Conservation (phyloP, 1,140 invertebrate genomes). For the Neodiprion lecontei region DNA sequence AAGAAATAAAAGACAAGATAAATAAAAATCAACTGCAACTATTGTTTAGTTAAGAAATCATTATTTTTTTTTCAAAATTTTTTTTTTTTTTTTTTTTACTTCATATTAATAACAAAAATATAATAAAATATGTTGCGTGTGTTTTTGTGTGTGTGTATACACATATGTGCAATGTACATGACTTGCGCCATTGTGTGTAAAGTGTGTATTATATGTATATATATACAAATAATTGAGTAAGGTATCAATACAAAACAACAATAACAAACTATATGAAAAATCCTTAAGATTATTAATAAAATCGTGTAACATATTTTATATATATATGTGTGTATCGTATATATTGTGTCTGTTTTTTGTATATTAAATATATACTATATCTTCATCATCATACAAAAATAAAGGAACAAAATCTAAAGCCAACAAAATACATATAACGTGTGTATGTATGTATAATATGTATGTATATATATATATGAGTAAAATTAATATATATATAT, state of each 20-base stretch:
- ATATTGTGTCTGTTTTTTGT: conserved; percentile 22
- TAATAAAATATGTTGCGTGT: conserved; percentile 23
- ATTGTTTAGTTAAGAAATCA: conserved; percentile 13
- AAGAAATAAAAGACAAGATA: conserved; percentile 1
- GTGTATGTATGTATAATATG: too few relatives aligned
- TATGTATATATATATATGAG: conserved; percentile 13
- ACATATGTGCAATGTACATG: conserved; percentile 35
- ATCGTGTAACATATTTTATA: conserved; percentile 6
- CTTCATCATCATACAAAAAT: conserved; percentile 46
- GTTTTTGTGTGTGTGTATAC: conserved; percentile 26
- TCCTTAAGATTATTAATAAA: conserved; percentile 35
- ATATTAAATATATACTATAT: conserved; percentile 19
- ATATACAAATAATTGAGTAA: conserved; percentile 38
- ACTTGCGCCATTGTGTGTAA: conserved; percentile 19
- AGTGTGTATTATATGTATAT: conserved; percentile 30
- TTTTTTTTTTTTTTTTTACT: conserved; percentile 15
- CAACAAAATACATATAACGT: conserved; percentile 46
- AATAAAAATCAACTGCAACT: conserved; percentile 39
- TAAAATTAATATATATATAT: conserved; percentile 22
- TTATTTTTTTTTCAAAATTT: background rate
- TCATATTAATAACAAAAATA: conserved; percentile 9
- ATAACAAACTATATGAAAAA: conserved; percentile 59
- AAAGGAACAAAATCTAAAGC: conserved; percentile 60
- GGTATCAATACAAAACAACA: conserved; percentile 57
- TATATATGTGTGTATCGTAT: conserved; percentile 20